phyloP scores from a whole-genome alignment of 2,888 invertebrate genomes.

The Papilio gigon region DNA sequence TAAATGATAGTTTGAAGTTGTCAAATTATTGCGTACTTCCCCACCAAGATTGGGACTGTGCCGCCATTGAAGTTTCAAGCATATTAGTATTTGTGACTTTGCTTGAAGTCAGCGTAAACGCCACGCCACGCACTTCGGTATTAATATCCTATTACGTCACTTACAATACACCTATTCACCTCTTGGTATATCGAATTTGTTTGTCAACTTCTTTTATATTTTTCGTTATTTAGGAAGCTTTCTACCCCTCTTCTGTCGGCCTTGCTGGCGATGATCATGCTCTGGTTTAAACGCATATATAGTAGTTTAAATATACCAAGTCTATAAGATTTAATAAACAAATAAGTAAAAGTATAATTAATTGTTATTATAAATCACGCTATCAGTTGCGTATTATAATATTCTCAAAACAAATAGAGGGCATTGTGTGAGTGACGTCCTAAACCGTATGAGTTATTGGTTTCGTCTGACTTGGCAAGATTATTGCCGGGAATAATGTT shows the following conservation, averaged over 20 bases:
- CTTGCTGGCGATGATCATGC: too few species aligned
- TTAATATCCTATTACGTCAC: not conserved
- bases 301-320: too few species aligned
- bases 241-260: too few species aligned
- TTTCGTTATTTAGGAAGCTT: too few species aligned
- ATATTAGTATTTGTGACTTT: slow-evolving; percentile 50
- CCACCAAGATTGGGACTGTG: slow-evolving; percentile 55
- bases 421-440: slow-evolving; percentile 28
- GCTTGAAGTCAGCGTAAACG: slow-evolving; percentile 31
- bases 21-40: slow-evolving; percentile 73
- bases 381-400: not conserved
- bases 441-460: slow-evolving; percentile 33
- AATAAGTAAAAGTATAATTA: not conserved
- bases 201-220: too few species aligned
- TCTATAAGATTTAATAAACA: too few species aligned
- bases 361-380: not conserved
- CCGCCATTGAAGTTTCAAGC: slow-evolving; percentile 48
- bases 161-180: too few species aligned
- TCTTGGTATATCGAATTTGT: too few species aligned
- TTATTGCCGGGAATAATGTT: slow-evolving; percentile 28
- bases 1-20: slow-evolving; percentile 77
- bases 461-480: slow-evolving; percentile 29
- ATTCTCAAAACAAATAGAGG: not conserved
- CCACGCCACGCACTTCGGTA: not conserved
- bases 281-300: too few species aligned